Evolutionary conservation across 2,888 invertebrate genomes (phyloP).

Genomic region (Nebria brevicollis): DNA sequence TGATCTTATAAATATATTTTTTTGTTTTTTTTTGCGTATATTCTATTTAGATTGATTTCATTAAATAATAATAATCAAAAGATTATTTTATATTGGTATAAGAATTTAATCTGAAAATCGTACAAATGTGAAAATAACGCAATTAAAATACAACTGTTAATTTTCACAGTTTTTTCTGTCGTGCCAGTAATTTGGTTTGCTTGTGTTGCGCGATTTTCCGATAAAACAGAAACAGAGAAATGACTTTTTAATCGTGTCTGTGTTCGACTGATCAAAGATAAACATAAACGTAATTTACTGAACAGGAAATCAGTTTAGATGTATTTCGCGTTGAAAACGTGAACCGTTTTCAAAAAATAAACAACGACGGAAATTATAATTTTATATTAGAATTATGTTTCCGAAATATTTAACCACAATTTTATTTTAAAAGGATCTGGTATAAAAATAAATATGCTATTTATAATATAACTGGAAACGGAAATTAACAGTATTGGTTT

Average conservation of each 20-base stretch:
- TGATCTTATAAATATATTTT: no score
- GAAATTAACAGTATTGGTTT: not conserved
- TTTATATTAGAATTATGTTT: not conserved
- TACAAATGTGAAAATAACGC: no score
- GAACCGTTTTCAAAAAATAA: not conserved
- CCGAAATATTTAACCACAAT: not conserved
- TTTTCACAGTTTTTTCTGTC: not conserved
- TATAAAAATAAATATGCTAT: not conserved
- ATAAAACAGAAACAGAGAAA: not conserved
- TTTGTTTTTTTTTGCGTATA: no score
- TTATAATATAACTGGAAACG: not conserved
- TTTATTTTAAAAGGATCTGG: not conserved
- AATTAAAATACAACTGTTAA: not conserved
- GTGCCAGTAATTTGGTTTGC: not conserved
- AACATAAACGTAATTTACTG: not conserved
- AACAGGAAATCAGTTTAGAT: not conserved
- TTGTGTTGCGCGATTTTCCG: not conserved
- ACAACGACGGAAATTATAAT: not conserved
- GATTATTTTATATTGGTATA: no score
- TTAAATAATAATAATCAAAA: no score
- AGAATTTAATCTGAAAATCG: no score
- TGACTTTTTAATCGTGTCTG: conserved; percentile 1
- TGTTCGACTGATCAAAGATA: not conserved
- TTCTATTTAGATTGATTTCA: no score
- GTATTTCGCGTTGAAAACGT: not conserved